Conservation (phyloP, 2,113 vertebrate genomes). For the Lethenteron camtschaticum region DNA sequence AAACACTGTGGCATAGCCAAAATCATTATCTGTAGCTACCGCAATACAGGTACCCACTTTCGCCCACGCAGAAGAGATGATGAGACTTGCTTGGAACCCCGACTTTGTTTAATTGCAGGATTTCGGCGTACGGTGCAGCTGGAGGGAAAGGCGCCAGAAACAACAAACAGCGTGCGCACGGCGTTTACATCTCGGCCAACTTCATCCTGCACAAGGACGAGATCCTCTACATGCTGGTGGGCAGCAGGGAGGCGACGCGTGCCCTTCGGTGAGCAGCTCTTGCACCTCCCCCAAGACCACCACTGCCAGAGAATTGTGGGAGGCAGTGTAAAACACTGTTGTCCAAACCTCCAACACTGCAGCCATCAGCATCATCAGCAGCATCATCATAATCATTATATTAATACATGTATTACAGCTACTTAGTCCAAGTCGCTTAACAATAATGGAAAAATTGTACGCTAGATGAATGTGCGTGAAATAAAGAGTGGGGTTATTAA, state of each 20-base stretch:
- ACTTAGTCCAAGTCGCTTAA: no score
- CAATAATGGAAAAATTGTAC: no score
- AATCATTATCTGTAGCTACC: no score
- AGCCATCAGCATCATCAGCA: no score
- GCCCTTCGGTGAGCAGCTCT: constrained; percentile 51
- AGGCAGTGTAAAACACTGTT: not conserved
- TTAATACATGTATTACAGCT: no score
- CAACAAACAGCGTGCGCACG: constrained; percentile 47
- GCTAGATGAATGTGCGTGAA: no score
- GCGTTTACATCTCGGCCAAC: constrained; percentile 55
- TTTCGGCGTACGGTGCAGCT: constrained; percentile 68
- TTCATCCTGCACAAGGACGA: constrained; percentile 61
- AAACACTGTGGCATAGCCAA: no score
- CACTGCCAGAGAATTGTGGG: not conserved
- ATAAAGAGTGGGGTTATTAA: no score
- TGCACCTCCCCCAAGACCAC: not conserved
- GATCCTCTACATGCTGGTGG: constrained; percentile 59
- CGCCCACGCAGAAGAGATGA: no score
- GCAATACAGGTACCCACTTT: no score
- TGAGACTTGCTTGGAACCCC: no score
- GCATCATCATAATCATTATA: no score
- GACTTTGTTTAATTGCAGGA: constrained; percentile 25
- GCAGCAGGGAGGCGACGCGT: constrained; percentile 85
- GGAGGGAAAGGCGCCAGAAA: constrained; percentile 72
- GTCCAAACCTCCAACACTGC: not conserved